These are phyloP conservation scores for Synanthedon tipuliformis DNA, from an alignment of 2,888 invertebrate species.

Conservation along the genomic window DNA sequence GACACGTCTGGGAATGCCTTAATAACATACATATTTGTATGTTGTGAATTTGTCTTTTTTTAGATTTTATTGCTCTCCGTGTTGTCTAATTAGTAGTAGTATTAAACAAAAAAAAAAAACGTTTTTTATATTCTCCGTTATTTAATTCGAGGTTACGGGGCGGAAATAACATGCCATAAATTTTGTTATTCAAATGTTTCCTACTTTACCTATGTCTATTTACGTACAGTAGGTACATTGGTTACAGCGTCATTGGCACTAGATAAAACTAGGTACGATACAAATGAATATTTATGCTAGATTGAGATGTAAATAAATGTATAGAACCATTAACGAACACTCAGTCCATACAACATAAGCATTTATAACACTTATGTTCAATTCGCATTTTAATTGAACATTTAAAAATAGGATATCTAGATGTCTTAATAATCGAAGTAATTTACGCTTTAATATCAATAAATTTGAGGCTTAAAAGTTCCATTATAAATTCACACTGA, in stretches of 20 bases:
- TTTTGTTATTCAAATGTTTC: constrained; percentile 14
- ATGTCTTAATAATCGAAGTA: not conserved
- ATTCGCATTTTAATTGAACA: constrained; percentile 9
- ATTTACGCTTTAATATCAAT: too few relatives aligned
- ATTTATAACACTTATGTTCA: constrained; percentile 11
- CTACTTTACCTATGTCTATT: constrained; percentile 16
- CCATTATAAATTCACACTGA: too few relatives aligned
- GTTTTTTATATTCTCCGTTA: too few relatives aligned
- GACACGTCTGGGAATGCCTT: too few relatives aligned
- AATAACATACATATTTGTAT: too few relatives aligned
- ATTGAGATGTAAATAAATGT: constrained; percentile 55
- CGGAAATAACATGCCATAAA: constrained; percentile 11
- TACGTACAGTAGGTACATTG: constrained; percentile 29
- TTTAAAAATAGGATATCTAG: not conserved
- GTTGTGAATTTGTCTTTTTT: too few relatives aligned
- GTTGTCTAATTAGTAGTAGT: too few relatives aligned
- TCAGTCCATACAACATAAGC: constrained; percentile 23
- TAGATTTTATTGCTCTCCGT: too few relatives aligned
- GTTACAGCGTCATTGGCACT: constrained; percentile 35
- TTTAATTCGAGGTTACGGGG: not conserved
- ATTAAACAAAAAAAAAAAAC: too few relatives aligned
- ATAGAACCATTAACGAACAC: constrained; percentile 38
- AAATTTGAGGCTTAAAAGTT: too few relatives aligned
- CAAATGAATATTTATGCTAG: constrained; percentile 47
- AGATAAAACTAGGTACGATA: constrained; percentile 31